phyloP scores from a whole-genome alignment of 1,140 invertebrate genomes.

The Trichonephila clavipes region DNA sequence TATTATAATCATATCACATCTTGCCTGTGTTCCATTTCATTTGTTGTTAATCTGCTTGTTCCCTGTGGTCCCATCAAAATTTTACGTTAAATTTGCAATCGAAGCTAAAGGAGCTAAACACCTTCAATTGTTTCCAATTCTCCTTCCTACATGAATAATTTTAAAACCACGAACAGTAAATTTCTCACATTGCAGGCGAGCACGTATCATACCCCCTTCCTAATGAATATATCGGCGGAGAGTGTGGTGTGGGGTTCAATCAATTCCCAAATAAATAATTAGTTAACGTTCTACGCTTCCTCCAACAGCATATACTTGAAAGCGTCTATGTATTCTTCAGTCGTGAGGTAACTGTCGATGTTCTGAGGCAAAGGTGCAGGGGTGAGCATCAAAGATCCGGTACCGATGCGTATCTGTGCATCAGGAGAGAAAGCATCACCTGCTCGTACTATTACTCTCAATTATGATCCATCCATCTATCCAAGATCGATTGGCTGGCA shows the following conservation, averaged over 20 bases:
- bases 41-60: not conserved
- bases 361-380: not conserved
- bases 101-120: not conserved
- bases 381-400: slow-evolving; percentile 63
- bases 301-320: slow-evolving; percentile 6
- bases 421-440: slow-evolving; percentile 66
- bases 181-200: not conserved
- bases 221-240: slow-evolving; percentile 5
- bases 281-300: not conserved
- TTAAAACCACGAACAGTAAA: not conserved
- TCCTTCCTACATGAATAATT: not conserved
- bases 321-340: slow-evolving; percentile 43
- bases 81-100: not conserved
- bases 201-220: not conserved
- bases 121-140: not conserved
- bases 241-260: slow-evolving; percentile 28
- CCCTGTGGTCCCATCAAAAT: not conserved
- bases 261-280: slow-evolving; percentile 50
- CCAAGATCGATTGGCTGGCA: slow-evolving; percentile 72
- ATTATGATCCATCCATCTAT: slow-evolving; percentile 76
- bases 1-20: not conserved
- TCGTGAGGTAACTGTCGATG: slow-evolving; percentile 63
- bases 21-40: not conserved
- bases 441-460: slow-evolving; percentile 72
- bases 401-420: slow-evolving; percentile 67